phyloP scores from a whole-genome alignment of 2,113 vertebrate genomes.

The Dipodomys stephensi region DNA sequence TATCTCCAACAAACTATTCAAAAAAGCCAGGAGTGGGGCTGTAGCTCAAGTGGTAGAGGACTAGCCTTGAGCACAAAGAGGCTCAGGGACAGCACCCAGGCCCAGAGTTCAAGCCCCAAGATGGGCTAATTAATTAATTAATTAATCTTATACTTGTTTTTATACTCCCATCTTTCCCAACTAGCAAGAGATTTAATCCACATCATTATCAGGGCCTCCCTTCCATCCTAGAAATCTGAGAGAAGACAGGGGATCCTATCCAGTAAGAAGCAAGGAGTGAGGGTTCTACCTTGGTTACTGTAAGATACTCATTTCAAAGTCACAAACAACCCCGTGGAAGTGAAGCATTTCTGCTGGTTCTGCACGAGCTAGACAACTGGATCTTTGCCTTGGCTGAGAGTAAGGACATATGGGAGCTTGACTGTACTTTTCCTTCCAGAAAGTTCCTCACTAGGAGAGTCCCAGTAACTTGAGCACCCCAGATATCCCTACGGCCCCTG shows the following conservation, averaged over 20 bases:
- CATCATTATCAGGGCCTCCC: not conserved
- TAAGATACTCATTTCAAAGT: not conserved
- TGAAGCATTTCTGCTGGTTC: not conserved
- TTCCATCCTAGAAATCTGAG: not conserved
- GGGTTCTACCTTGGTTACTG: not conserved
- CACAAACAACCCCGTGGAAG: not conserved
- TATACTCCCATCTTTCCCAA: not conserved
- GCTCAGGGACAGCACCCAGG: too few species aligned
- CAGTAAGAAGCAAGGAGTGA: not conserved
- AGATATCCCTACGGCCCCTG: fast-evolving
- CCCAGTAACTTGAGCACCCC: not conserved
- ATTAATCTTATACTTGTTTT: not conserved
- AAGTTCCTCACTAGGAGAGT: not conserved
- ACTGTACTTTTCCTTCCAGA: not conserved
- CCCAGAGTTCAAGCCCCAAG: too few species aligned
- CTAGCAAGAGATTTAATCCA: not conserved
- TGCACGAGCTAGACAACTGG: not conserved
- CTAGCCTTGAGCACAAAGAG: too few species aligned
- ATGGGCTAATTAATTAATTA: too few species aligned
- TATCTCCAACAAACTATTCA: too few species aligned
- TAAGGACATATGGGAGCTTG: not conserved
- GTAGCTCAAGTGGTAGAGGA: too few species aligned
- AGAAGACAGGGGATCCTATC: not conserved
- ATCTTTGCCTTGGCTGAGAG: not conserved
- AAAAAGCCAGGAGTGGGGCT: too few species aligned